phyloP scores from a whole-genome alignment of 2,888 invertebrate genomes.

The Ornithoptera alexandrae region DNA sequence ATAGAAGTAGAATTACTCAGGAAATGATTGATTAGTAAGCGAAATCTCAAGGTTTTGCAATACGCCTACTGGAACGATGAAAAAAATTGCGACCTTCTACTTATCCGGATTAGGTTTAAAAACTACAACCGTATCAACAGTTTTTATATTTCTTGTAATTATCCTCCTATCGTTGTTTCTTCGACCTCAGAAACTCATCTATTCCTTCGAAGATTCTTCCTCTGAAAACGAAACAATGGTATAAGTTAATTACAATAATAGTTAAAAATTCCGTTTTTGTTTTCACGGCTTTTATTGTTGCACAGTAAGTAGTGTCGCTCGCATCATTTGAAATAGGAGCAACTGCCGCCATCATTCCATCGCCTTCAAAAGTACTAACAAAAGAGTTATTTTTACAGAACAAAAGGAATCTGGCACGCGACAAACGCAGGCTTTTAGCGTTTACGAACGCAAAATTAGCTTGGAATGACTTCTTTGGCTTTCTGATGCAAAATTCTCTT shows the following conservation, averaged over 20 bases:
- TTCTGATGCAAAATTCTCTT: slow-evolving; percentile 15
- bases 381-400: slow-evolving; percentile 28
- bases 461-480: slow-evolving; percentile 26
- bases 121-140: neutral
- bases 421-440: slow-evolving; percentile 29
- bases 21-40: neutral
- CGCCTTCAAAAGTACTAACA: slow-evolving; percentile 17
- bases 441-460: slow-evolving; percentile 30
- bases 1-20: neutral
- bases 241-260: neutral
- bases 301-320: slow-evolving; percentile 15
- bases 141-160: neutral
- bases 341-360: slow-evolving; percentile 25
- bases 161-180: neutral
- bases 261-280: neutral
- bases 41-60: neutral
- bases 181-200: neutral
- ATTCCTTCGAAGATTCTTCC: neutral
- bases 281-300: neutral
- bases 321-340: slow-evolving; percentile 28
- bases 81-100: neutral
- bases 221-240: neutral
- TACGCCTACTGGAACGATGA: neutral
- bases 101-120: neutral
- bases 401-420: slow-evolving; percentile 26